Conservation (phyloP, 2,113 vertebrate genomes). For the Hippocampus mohnikei region DNA sequence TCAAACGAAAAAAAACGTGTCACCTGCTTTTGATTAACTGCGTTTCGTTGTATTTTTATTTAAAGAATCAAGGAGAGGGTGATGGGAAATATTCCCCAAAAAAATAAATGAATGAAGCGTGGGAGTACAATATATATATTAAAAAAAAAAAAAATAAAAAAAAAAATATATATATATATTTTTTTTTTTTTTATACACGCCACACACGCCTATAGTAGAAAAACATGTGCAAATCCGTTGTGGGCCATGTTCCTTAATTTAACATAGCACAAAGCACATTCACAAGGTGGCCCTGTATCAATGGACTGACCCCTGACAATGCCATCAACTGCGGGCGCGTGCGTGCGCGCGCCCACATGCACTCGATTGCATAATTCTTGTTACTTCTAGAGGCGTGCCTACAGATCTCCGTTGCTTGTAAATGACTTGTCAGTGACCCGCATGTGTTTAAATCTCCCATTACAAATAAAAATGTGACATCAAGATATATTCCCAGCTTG, state of each 20-base stretch:
- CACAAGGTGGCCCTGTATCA: not conserved
- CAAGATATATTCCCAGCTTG: not conserved
- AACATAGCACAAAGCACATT: not conserved
- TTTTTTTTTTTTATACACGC: too few species aligned
- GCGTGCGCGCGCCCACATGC: constrained; percentile 14
- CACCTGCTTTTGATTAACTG: not conserved
- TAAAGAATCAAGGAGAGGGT: not conserved
- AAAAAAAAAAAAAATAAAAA: too few species aligned
- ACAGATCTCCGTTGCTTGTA: constrained; percentile 26
- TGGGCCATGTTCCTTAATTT: not conserved
- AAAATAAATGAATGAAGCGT: not conserved
- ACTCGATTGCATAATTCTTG: constrained; percentile 50
- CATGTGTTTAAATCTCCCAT: constrained; percentile 1
- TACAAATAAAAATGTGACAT: not conserved
- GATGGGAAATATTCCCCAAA: not conserved
- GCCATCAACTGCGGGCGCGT: constrained; percentile 5
- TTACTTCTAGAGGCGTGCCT: constrained; percentile 55
- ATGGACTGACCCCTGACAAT: constrained; percentile 7
- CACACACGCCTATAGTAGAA: too few species aligned
- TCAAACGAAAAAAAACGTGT: not conserved
- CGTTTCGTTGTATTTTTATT: not conserved
- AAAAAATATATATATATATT: too few species aligned
- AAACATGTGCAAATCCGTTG: not conserved
- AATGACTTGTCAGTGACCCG: constrained; percentile 9
- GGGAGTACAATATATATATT: too few species aligned